Percentiles rank a stretch among this genome's conserved stretches.
Evolutionary conservation across 2,797 vertebrate genomes (phyloP).

Genomic region (Sebastes diploproa): DNA sequence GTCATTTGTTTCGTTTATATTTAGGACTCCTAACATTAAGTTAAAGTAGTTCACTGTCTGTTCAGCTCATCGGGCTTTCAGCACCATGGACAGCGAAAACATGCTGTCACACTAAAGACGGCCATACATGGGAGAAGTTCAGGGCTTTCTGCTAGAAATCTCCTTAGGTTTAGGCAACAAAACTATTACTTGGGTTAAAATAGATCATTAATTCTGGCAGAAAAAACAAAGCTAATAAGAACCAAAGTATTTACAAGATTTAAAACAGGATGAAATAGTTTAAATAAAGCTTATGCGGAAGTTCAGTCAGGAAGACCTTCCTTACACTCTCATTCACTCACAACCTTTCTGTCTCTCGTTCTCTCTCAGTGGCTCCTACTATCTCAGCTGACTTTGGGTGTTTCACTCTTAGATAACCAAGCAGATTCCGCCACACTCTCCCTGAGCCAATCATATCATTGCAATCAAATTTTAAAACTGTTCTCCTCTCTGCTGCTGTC

Average conservation of each 20-base stretch:
- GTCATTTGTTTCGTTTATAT: not conserved
- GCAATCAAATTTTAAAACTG: too few relatives aligned
- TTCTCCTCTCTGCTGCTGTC: too few relatives aligned
- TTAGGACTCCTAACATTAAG: not conserved
- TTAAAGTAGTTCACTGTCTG: not conserved
- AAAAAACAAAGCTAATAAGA: not conserved
- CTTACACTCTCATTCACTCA: too few relatives aligned
- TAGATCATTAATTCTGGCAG: not conserved
- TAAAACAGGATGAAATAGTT: not conserved
- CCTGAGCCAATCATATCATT: too few relatives aligned
- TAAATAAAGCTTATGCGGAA: not conserved
- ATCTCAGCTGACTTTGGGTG: too few relatives aligned
- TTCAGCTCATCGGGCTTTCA: not conserved
- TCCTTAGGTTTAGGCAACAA: not conserved
- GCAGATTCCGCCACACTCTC: too few relatives aligned
- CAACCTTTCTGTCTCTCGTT: too few relatives aligned
- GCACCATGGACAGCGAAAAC: slow-evolving; percentile 23
- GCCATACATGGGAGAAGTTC: not conserved
- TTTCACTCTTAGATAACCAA: too few relatives aligned
- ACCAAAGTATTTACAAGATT: not conserved
- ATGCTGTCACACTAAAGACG: not conserved
- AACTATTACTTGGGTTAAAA: not conserved
- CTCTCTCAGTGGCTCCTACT: too few relatives aligned
- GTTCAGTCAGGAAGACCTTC: too few relatives aligned
- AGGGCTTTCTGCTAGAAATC: not conserved